Conservation (phyloP, 2,113 vertebrate genomes). For the Lepus timidus region DNA sequence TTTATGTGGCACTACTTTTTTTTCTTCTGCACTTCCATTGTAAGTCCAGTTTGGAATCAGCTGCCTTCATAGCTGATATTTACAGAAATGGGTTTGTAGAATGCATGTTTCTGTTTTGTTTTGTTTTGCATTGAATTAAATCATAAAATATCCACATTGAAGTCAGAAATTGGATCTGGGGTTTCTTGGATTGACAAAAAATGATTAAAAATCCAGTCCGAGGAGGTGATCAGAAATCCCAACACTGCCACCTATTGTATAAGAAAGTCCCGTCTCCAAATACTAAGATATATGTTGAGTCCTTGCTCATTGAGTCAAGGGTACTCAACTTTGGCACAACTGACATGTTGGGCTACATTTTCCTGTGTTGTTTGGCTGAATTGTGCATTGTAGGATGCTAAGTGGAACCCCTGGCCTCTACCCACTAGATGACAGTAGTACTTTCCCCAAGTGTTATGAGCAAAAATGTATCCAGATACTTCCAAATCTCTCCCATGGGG, state of each 20-base stretch:
- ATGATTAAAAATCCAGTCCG: neutral
- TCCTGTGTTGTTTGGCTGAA: neutral
- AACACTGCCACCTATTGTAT: neutral
- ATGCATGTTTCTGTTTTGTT: neutral
- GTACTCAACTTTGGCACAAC: fast-evolving
- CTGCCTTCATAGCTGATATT: neutral
- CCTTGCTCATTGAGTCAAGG: neutral
- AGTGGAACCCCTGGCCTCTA: neutral
- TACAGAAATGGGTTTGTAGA: neutral
- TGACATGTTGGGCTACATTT: fast-evolving
- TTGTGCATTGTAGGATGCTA: neutral
- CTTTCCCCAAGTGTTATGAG: neutral
- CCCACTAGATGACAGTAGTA: neutral
- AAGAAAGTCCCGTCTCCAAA: neutral
- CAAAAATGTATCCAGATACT: neutral
- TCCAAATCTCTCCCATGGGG: neutral
- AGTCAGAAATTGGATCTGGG: neutral
- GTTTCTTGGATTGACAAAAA: neutral
- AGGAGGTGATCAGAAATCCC: neutral
- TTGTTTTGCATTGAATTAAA: neutral
- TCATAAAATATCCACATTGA: neutral
- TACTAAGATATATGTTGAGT: neutral
- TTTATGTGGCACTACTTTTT: neutral
- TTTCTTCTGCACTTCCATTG: fast-evolving
- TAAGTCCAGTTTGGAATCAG: neutral